A percentile compares a stretch with the other conserved stretches of the same genome.
phyloP scores from a whole-genome alignment of 2,113 vertebrate genomes.

The Mustelus asterias region DNA sequence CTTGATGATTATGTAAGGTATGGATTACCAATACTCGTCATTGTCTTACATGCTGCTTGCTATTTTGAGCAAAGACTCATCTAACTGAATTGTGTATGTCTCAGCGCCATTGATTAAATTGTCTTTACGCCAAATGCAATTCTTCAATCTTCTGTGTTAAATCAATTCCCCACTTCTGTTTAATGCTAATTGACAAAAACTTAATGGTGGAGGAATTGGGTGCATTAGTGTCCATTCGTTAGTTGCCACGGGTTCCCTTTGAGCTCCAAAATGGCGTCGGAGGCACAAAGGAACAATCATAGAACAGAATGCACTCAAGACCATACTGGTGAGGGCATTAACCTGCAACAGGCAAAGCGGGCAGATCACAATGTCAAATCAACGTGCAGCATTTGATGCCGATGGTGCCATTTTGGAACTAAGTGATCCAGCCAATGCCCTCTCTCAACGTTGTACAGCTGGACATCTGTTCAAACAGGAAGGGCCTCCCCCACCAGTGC shows the following conservation, averaged over 20 bases:
- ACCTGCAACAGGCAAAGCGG: not conserved
- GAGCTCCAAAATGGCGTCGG: not conserved
- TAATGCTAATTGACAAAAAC: not conserved
- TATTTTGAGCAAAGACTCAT: not conserved
- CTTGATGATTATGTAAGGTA: slow-evolving; percentile 12
- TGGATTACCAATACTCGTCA: not conserved
- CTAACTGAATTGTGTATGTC: not conserved
- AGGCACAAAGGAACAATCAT: not conserved
- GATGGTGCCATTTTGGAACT: too few species aligned
- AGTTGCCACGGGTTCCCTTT: not conserved
- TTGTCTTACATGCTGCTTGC: not conserved
- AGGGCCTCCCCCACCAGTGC: too few species aligned
- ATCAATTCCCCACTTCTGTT: not conserved
- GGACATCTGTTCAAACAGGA: too few species aligned
- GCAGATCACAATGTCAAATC: not conserved
- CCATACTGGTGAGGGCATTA: not conserved
- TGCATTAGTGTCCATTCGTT: not conserved
- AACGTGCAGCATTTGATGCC: too few species aligned
- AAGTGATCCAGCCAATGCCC: too few species aligned
- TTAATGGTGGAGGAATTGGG: not conserved
- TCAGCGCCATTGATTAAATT: slow-evolving; percentile 9
- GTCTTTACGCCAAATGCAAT: not conserved
- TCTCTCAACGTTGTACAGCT: too few species aligned
- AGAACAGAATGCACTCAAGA: not conserved
- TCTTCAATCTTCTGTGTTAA: not conserved